Evolutionary conservation across 2,113 vertebrate species (phyloP).

Genomic region (Saguinus imperator): DNA sequence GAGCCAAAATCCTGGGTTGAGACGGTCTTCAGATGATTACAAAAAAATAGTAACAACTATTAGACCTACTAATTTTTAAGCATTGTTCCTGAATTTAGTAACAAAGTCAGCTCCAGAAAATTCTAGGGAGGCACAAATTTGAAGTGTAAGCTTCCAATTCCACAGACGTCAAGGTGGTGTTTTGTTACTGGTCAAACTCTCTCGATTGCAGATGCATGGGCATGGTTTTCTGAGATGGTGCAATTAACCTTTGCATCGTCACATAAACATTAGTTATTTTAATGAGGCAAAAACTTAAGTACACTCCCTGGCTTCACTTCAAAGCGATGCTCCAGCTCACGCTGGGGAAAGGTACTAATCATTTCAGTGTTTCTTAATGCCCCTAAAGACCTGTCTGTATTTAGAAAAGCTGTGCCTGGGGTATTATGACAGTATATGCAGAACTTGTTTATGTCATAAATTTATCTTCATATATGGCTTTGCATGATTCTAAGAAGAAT

Average conservation of each 20-base stretch:
- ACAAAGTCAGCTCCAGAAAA: background rate
- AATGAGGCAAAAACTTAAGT: slow-evolving; percentile 14
- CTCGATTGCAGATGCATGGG: background rate
- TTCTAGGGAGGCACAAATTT: background rate
- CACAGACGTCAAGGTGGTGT: background rate
- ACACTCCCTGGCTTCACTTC: background rate
- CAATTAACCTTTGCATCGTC: slow-evolving; percentile 12
- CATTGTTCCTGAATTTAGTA: background rate
- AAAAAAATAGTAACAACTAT: background rate
- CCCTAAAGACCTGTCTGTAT: background rate
- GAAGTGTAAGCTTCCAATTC: background rate
- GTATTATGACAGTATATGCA: background rate
- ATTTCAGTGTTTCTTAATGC: background rate
- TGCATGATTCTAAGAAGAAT: background rate
- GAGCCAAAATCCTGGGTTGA: background rate
- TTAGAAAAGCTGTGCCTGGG: slow-evolving; percentile 12
- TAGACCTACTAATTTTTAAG: background rate
- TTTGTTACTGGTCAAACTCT: background rate
- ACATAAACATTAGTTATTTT: background rate
- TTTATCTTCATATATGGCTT: background rate
- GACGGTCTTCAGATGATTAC: background rate
- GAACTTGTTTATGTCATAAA: background rate
- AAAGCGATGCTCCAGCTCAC: background rate
- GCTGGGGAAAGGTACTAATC: background rate
- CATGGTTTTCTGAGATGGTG: background rate